These are phyloP conservation scores for Tenthredo livida DNA, from an alignment of 2,888 invertebrate species.

Conservation along the genomic window DNA sequence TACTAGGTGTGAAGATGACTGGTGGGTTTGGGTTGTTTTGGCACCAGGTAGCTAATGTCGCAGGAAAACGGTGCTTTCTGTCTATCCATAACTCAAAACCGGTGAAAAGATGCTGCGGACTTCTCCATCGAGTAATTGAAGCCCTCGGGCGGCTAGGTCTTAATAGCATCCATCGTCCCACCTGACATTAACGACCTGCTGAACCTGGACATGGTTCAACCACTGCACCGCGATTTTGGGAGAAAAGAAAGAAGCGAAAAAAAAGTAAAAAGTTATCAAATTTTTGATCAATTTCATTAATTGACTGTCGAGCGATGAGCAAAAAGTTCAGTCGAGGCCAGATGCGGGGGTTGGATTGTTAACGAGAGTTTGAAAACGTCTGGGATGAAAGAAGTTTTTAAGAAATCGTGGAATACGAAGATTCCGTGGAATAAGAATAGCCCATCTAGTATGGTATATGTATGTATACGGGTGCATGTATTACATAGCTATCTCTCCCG, in stretches of 20 bases:
- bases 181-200: constrained; percentile 4
- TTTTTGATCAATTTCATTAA: neutral
- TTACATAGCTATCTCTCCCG: constrained; percentile 55
- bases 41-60: constrained; percentile 38
- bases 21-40: constrained; percentile 3
- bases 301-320: neutral
- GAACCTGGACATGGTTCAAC: neutral
- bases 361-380: neutral
- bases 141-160: neutral
- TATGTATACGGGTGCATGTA: constrained; percentile 56
- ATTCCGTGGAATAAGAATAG: constrained; percentile 2
- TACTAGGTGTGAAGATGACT: constrained; percentile 25
- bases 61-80: constrained; percentile 27
- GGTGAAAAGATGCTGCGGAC: constrained; percentile 28
- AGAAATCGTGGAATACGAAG: neutral
- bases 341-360: neutral
- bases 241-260: neutral
- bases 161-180: constrained; percentile 16
- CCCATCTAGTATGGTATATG: neutral
- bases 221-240: neutral
- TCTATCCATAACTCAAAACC: constrained; percentile 44
- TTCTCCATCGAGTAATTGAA: constrained; percentile 40
- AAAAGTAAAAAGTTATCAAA: neutral
- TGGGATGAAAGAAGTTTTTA: neutral
- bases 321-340: neutral